phyloP scores from a whole-genome alignment of 2,797 vertebrate species.

The Setipinna tenuifilis region DNA sequence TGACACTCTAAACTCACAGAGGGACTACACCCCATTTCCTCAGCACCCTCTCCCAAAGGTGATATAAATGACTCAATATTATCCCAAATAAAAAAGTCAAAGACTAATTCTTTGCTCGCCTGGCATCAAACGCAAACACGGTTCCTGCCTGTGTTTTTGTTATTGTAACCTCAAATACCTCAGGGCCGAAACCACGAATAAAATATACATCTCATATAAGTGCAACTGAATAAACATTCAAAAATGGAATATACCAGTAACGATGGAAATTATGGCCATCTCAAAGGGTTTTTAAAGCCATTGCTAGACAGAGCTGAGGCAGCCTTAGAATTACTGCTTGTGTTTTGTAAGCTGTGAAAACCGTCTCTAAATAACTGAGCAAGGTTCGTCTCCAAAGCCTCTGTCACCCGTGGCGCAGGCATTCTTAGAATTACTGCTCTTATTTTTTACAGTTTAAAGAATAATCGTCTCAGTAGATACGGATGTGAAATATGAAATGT shows the following conservation, averaged over 20 bases:
- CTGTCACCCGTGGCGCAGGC: too few relatives aligned
- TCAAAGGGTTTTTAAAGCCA: background rate
- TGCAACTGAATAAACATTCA: slow-evolving; percentile 8
- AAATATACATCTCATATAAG: background rate
- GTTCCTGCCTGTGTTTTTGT: slow-evolving; percentile 1
- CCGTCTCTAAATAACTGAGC: background rate
- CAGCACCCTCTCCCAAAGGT: background rate
- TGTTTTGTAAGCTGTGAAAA: background rate
- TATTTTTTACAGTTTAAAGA: too few relatives aligned
- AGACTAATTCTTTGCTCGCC: background rate
- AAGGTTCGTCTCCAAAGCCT: too few relatives aligned
- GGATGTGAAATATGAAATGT: background rate
- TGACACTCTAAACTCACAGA: background rate
- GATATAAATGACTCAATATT: slow-evolving; percentile 1
- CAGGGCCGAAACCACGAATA: slow-evolving; percentile 12
- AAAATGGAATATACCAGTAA: background rate
- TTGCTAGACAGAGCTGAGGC: background rate
- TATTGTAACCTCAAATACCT: background rate
- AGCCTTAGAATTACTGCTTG: background rate
- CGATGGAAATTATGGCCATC: background rate
- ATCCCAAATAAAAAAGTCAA: background rate
- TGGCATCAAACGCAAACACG: background rate
- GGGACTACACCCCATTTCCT: background rate
- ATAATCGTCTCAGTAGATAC: too few relatives aligned
- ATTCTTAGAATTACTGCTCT: too few relatives aligned